Conservation (phyloP, 1,140 invertebrate genomes). For the Tachypleus tridentatus region DNA sequence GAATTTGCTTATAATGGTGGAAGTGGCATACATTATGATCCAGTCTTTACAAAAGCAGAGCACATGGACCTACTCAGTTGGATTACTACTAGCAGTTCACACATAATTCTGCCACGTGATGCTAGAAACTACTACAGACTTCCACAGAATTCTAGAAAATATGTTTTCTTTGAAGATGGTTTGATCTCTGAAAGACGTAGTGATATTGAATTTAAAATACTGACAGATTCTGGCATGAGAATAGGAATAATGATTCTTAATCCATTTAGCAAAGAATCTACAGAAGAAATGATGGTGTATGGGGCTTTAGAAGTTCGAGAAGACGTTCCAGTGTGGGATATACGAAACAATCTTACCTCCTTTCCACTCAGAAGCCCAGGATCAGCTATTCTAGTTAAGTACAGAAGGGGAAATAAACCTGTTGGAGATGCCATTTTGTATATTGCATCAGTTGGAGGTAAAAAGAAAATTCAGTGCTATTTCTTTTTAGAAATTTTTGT, state of each 20-base stretch:
- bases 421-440: conserved; percentile 70
- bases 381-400: conserved; percentile 66
- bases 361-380: conserved; percentile 78
- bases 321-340: conserved; percentile 46
- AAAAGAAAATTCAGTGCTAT: background rate
- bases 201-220: conserved; percentile 12
- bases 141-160: no score
- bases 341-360: conserved; percentile 63
- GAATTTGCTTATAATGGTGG: conserved; percentile 54
- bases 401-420: conserved; percentile 61
- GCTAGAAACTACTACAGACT: no score
- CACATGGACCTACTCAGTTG: conserved; percentile 86
- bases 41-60: conserved; percentile 64
- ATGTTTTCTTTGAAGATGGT: no score
- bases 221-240: conserved; percentile 16
- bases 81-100: conserved; percentile 30
- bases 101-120: no score
- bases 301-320: conserved; percentile 48
- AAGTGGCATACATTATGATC: conserved; percentile 85
- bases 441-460: conserved; percentile 32
- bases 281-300: conserved; percentile 62
- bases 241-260: conserved; percentile 47
- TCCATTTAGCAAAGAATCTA: conserved; percentile 73
- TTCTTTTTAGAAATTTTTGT: no score
- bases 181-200: background rate